Conservation (phyloP, 1,140 invertebrate genomes). For the Drosophila simulans region DNA sequence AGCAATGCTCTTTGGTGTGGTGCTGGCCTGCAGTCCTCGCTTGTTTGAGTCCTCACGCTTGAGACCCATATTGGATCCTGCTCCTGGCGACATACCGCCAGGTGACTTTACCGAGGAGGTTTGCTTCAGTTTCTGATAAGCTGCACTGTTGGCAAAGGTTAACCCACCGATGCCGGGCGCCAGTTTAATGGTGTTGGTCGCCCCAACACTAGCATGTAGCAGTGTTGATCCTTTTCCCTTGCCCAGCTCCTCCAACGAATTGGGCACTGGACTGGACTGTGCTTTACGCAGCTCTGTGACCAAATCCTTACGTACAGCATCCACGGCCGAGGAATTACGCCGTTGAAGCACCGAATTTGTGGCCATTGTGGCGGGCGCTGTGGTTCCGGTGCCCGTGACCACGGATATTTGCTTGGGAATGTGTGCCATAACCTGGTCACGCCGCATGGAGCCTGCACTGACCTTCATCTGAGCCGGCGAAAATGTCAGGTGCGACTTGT, state of each 20-base stretch:
- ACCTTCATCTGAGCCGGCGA: constrained; percentile 88
- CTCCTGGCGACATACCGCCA: constrained; percentile 32
- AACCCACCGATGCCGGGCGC: constrained; percentile 83
- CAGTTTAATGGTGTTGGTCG: constrained; percentile 77
- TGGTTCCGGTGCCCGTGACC: constrained; percentile 42
- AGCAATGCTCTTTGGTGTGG: constrained; percentile 78
- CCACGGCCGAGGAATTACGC: constrained; percentile 66
- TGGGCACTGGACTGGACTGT: constrained; percentile 41
- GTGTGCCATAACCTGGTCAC: constrained; percentile 85
- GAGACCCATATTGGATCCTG: constrained; percentile 52
- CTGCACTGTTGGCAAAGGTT: constrained; percentile 81
- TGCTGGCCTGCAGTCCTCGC: constrained; percentile 59
- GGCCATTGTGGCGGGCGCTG: constrained; percentile 67
- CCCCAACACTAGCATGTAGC: constrained; percentile 28
- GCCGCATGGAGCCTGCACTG: constrained; percentile 70
- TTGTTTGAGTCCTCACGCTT: constrained; percentile 65
- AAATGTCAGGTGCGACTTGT: constrained; percentile 88
- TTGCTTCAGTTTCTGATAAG: constrained; percentile 82
- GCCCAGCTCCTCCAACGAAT: constrained; percentile 44
- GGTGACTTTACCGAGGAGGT: constrained; percentile 58
- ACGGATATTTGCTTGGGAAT: constrained; percentile 86
- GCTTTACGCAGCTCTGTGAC: constrained; percentile 64
- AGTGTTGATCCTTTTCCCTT: constrained; percentile 35
- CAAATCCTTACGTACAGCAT: constrained; percentile 79
- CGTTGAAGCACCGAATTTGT: constrained; percentile 72